phyloP scores from a whole-genome alignment of 1,140 invertebrate species.

The Penaeus indicus region DNA sequence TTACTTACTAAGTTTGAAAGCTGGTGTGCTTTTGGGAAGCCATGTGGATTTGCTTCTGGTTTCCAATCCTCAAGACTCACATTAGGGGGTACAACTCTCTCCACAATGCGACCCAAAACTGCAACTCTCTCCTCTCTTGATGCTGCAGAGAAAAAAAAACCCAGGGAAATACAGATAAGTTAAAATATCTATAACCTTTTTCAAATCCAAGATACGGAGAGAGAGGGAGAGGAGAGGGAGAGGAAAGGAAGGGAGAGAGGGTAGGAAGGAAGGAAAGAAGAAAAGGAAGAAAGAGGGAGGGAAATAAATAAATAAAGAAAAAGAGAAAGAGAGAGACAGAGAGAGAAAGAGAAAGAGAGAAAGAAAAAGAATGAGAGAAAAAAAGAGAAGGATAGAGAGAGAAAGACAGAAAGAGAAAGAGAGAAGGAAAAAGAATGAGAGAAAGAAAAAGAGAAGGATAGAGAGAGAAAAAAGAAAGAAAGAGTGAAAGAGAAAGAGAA shows the following conservation, averaged over 20 bases:
- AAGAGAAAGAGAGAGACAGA: no score
- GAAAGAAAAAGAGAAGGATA: not conserved
- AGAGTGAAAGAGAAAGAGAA: not conserved
- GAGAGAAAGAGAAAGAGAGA: no score
- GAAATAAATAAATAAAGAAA: not conserved
- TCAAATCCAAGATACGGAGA: not conserved
- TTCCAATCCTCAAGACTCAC: slow-evolving; percentile 31
- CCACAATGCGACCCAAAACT: slow-evolving; percentile 41
- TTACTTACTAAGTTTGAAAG: not conserved
- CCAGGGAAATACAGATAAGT: not conserved
- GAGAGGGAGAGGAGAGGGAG: no score
- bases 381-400: no score
- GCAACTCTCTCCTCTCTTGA: slow-evolving; percentile 17
- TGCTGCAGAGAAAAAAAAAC: not conserved
- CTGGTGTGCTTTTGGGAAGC: slow-evolving; percentile 1
- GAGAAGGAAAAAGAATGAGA: no score
- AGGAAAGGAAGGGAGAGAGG: no score
- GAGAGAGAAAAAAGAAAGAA: not conserved
- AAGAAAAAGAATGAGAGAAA: no score
- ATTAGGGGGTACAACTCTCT: slow-evolving; percentile 5
- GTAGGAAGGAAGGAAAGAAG: no score
- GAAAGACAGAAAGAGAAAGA: no score
- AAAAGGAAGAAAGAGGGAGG: not conserved
- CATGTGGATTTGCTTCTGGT: slow-evolving; percentile 1
- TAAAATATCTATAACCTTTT: not conserved